Percentiles rank a stretch among this genome's conserved stretches.
phyloP scores from a whole-genome alignment of 2,888 invertebrate genomes.

The Drosophila nr. medialis region DNA sequence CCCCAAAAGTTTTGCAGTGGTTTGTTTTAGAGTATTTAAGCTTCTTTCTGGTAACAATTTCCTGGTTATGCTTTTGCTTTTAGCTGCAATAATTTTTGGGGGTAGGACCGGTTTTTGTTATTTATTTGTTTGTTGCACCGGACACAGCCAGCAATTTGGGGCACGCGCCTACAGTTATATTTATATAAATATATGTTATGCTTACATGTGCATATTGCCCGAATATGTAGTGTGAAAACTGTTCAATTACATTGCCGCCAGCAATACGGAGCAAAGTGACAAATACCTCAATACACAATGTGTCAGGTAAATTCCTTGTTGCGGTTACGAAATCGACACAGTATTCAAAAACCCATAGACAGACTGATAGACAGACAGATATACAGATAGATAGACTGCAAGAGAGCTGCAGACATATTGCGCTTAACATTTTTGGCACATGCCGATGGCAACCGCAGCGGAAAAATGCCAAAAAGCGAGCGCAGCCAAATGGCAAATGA shows the following conservation, averaged over 20 bases:
- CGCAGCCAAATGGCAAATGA: constrained; percentile 77
- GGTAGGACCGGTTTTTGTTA: constrained; percentile 33
- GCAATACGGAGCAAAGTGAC: constrained; percentile 71
- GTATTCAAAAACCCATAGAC: constrained; percentile 39
- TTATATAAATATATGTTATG: neutral
- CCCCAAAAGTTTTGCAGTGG: neutral
- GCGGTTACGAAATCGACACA: constrained; percentile 69
- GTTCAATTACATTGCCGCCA: constrained; percentile 72
- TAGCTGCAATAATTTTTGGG: constrained; percentile 31
- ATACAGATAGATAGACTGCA: constrained; percentile 19
- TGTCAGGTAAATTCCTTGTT: constrained; percentile 76
- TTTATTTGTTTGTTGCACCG: constrained; percentile 53
- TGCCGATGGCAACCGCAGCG: constrained; percentile 75
- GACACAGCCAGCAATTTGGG: constrained; percentile 74
- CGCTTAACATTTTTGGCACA: constrained; percentile 73
- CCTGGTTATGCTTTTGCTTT: constrained; percentile 28
- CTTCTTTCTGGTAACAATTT: constrained; percentile 29
- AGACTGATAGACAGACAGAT: constrained; percentile 18
- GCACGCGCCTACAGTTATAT: constrained; percentile 72
- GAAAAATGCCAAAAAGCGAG: constrained; percentile 65
- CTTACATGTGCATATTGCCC: neutral
- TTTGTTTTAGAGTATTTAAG: constrained; percentile 24
- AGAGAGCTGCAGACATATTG: constrained; percentile 62
- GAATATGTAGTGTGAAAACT: constrained; percentile 71
- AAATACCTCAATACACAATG: constrained; percentile 75